phyloP scores from a whole-genome alignment of 2,888 invertebrate species.

The Heliconius erato region DNA sequence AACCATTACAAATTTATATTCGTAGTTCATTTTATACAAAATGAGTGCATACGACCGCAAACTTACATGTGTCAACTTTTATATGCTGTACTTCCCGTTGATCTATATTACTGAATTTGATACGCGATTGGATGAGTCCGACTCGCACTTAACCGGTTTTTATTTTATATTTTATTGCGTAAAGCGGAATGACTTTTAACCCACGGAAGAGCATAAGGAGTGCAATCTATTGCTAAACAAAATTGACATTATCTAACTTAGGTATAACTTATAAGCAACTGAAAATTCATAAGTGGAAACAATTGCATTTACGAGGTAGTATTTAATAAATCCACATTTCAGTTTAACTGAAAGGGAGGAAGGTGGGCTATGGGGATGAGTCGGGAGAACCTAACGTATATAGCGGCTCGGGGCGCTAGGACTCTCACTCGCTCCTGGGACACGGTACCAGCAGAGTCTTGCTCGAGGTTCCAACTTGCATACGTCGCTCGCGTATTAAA shows the following conservation, averaged over 20 bases:
- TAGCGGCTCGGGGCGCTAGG: neutral
- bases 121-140: too few relatives aligned
- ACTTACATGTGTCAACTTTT: too few relatives aligned
- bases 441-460: slow-evolving; percentile 1
- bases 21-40: too few relatives aligned
- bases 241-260: neutral
- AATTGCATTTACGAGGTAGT: slow-evolving; percentile 14
- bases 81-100: too few relatives aligned
- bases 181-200: too few relatives aligned
- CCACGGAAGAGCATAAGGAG: too few relatives aligned
- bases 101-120: too few relatives aligned
- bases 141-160: too few relatives aligned
- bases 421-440: slow-evolving; percentile 5
- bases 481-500: neutral
- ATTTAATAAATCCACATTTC: slow-evolving; percentile 22
- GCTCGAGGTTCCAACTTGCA: neutral
- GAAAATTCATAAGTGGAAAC: neutral
- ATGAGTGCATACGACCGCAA: too few relatives aligned
- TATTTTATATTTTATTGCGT: too few relatives aligned
- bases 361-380: neutral
- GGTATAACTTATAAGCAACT: too few relatives aligned
- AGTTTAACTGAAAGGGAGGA: slow-evolving; percentile 6
- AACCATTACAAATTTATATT: too few relatives aligned
- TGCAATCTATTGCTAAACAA: neutral
- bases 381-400: slow-evolving; percentile 11